Percentiles rank a stretch among this genome's conserved stretches.
phyloP scores from a whole-genome alignment of 2,888 invertebrate genomes.

The Lissocephala sabroskyi region DNA sequence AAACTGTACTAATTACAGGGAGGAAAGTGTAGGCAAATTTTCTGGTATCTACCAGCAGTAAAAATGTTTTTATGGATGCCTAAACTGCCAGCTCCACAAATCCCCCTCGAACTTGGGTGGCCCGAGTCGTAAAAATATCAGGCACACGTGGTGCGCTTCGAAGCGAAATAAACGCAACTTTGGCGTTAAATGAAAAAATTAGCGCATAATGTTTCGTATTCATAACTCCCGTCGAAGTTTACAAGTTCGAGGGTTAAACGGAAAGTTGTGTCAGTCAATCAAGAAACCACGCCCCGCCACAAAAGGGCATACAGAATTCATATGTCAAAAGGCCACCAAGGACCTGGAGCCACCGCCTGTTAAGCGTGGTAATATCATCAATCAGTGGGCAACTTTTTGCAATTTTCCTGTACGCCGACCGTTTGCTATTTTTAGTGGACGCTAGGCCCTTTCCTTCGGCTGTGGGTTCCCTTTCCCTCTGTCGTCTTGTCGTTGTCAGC shows the following conservation, averaged over 20 bases:
- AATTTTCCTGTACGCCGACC: neutral
- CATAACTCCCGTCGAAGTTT: no score
- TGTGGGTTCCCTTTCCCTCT: conserved; percentile 1
- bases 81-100: no score
- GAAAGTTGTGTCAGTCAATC: no score
- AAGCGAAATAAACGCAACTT: no score
- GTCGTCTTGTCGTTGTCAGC: conserved; percentile 52
- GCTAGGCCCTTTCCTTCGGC: neutral
- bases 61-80: conserved; percentile 28
- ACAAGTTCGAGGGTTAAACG: no score
- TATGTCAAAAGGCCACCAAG: no score
- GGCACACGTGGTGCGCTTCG: conserved; percentile 50
- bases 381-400: conserved; percentile 43
- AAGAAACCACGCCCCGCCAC: no score
- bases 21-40: neutral
- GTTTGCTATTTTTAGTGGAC: neutral
- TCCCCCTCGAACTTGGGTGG: no score
- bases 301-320: conserved; percentile 11
- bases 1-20: conserved; percentile 9
- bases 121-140: conserved; percentile 51
- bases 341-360: no score
- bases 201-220: no score
- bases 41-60: conserved; percentile 9
- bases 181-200: no score
- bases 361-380: conserved; percentile 54